A percentile compares a stretch with the other conserved stretches of the same genome.
phyloP scores from a whole-genome alignment of 2,113 vertebrate species.

The Axis porcinus region DNA sequence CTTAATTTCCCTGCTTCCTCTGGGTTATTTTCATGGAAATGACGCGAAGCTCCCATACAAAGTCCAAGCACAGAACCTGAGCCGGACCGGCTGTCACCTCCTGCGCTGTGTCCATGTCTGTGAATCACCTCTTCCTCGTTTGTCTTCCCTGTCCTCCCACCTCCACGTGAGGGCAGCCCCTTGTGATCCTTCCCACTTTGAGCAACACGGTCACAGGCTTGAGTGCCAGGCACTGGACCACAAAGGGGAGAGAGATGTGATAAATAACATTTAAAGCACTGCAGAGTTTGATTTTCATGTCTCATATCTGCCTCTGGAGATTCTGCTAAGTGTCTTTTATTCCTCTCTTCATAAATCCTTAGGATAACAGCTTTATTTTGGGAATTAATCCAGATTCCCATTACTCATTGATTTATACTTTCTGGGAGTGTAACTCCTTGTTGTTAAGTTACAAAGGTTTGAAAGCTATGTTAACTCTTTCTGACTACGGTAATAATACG shows the following conservation, averaged over 20 bases:
- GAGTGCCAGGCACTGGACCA: not conserved
- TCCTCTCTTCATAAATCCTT: conserved; percentile 45
- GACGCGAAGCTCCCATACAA: not conserved
- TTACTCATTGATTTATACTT: not conserved
- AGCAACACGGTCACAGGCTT: not conserved
- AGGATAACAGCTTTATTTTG: conserved; percentile 45
- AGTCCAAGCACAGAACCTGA: not conserved
- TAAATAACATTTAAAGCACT: not conserved
- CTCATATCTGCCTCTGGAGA: not conserved
- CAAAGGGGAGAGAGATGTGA: not conserved
- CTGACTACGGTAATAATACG: not conserved
- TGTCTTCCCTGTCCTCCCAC: not conserved
- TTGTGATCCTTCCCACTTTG: not conserved
- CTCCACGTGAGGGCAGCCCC: not conserved
- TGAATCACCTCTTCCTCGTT: rapidly evolving
- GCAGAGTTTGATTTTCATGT: not conserved
- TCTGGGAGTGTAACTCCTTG: not conserved
- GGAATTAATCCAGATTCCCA: conserved; percentile 6
- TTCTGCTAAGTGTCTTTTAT: not conserved
- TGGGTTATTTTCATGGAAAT: not conserved
- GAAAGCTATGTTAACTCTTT: not conserved
- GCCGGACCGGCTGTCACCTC: rapidly evolving
- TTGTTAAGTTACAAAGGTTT: too few species aligned
- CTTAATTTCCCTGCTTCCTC: too few species aligned
- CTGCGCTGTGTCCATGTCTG: rapidly evolving